Conservation (phyloP, 1,140 invertebrate species). For the Brachionus manjavacas region DNA sequence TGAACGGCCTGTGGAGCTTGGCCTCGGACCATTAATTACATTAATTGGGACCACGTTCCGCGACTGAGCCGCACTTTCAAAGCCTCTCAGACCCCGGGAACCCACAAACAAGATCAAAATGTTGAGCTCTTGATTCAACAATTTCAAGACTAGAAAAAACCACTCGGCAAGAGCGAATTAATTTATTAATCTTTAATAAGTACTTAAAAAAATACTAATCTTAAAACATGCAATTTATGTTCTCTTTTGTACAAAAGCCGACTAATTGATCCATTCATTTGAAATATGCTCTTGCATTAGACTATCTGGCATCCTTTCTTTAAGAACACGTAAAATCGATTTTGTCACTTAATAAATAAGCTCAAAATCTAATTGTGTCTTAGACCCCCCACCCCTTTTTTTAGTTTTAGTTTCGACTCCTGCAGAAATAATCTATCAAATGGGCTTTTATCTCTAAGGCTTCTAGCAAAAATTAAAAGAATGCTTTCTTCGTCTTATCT, state of each 20-base stretch:
- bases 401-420: background rate
- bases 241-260: background rate
- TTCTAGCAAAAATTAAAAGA: background rate
- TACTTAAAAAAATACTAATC: slow-evolving; percentile 4
- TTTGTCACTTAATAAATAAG: background rate
- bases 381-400: background rate
- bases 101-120: too few relatives aligned
- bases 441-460: background rate
- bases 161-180: background rate
- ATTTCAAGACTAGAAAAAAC: background rate
- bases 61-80: background rate
- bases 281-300: background rate
- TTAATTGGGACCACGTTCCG: background rate
- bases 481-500: background rate
- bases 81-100: background rate
- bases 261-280: slow-evolving; percentile 7
- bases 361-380: background rate
- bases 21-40: background rate
- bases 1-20: background rate
- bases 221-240: background rate
- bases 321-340: slow-evolving; percentile 20
- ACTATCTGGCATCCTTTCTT: slow-evolving; percentile 11
- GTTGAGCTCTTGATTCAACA: too few relatives aligned
- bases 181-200: slow-evolving; percentile 15
- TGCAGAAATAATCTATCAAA: background rate